phyloP scores from a whole-genome alignment of 2,888 invertebrate genomes.

The Melanostoma scalare region DNA sequence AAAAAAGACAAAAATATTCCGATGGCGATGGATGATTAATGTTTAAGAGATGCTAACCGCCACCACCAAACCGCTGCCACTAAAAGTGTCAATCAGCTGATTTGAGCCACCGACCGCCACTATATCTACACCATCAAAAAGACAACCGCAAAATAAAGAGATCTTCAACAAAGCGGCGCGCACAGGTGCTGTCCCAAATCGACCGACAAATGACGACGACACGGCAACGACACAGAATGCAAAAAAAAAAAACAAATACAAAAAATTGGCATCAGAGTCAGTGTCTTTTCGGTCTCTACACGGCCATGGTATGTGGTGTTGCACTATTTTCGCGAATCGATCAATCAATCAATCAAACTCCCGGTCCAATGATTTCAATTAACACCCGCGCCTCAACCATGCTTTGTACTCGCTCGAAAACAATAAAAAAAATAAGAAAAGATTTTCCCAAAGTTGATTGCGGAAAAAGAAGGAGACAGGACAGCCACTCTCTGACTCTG shows the following conservation, averaged over 20 bases:
- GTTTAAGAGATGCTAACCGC: constrained; percentile 8
- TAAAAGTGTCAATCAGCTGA: constrained; percentile 67
- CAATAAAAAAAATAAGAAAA: constrained; percentile 29
- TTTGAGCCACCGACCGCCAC: constrained; percentile 14
- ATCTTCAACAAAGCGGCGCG: constrained; percentile 7
- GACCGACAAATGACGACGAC: neutral
- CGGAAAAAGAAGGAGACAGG: neutral
- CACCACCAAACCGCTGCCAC: constrained; percentile 42
- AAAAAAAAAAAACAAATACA: neutral
- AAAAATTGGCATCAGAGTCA: constrained; percentile 50
- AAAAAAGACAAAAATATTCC: constrained; percentile 35
- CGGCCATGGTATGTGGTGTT: constrained; percentile 26
- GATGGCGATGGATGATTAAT: constrained; percentile 53
- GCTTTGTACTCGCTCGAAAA: constrained; percentile 23
- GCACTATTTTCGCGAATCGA: constrained; percentile 53
- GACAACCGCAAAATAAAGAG: constrained; percentile 9
- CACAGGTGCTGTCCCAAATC: constrained; percentile 50
- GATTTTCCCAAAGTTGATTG: neutral
- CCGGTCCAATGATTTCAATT: constrained; percentile 61
- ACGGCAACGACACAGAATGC: neutral
- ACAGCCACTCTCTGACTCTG: neutral
- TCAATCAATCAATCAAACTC: constrained; percentile 66
- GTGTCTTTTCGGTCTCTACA: constrained; percentile 12
- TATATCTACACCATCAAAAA: neutral
- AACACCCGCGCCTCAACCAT: constrained; percentile 56